Percentiles rank a stretch among this genome's conserved stretches.
Evolutionary conservation across 2,113 vertebrate species (phyloP).

Genomic region (Sinocyclocheilus anshuiensis): DNA sequence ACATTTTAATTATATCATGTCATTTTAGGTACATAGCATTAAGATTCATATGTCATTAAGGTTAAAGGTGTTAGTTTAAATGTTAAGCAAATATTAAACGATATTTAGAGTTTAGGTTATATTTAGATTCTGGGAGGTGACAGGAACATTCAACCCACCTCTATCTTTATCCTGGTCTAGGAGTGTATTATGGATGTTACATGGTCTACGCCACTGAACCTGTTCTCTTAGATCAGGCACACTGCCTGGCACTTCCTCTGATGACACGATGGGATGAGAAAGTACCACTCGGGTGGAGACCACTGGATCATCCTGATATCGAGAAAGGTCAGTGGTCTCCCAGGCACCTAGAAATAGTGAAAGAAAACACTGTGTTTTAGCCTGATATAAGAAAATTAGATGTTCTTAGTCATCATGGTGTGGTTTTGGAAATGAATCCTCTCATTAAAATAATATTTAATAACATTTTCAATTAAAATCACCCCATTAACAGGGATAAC

Average conservation of each 20-base stretch:
- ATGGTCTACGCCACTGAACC: constrained; percentile 47
- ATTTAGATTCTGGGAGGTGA: not conserved
- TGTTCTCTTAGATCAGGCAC: constrained; percentile 71
- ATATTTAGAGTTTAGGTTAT: not conserved
- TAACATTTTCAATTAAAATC: too few species aligned
- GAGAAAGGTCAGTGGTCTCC: constrained; percentile 56
- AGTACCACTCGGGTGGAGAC: constrained; percentile 52
- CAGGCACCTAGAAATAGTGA: constrained; percentile 69
- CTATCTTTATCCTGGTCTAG: constrained; percentile 63
- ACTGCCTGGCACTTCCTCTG: constrained; percentile 75
- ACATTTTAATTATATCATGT: not conserved
- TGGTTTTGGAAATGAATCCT: too few species aligned
- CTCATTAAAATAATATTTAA: too few species aligned
- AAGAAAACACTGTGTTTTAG: not conserved
- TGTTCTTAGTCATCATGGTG: too few species aligned
- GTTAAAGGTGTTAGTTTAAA: not conserved
- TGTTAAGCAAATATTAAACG: not conserved
- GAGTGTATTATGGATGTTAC: constrained; percentile 69
- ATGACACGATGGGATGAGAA: constrained; percentile 45
- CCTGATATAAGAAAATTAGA: too few species aligned
- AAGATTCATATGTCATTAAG: not conserved
- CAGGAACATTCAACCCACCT: constrained; percentile 67
- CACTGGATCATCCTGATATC: constrained; percentile 54
- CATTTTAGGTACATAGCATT: not conserved
- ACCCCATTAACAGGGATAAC: too few species aligned